Conservation (phyloP, 2,888 invertebrate genomes). For the Morpho deidamia region DNA sequence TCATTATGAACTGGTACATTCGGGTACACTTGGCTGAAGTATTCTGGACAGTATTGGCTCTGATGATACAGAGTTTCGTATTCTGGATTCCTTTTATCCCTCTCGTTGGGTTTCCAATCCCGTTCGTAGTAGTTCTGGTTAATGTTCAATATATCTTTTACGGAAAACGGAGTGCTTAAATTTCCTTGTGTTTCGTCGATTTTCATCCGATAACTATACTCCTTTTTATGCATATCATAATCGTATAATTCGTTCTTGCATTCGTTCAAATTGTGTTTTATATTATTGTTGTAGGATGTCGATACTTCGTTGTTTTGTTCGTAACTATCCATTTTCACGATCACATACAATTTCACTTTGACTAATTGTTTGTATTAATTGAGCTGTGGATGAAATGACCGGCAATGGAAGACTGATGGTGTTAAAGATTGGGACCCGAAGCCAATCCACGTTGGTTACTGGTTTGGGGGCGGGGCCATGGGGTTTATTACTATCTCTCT, state of each 20-base stretch:
- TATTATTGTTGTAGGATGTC: slow-evolving; percentile 52
- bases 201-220: slow-evolving; percentile 43
- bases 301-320: slow-evolving; percentile 63
- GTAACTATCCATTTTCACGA: slow-evolving; percentile 54
- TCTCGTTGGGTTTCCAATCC: slow-evolving; percentile 57
- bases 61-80: slow-evolving; percentile 50
- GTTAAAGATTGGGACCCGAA: slow-evolving; percentile 48
- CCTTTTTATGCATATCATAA: slow-evolving; percentile 44
- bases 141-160: slow-evolving; percentile 64
- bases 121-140: slow-evolving; percentile 56
- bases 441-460: slow-evolving; percentile 57
- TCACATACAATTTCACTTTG: slow-evolving; percentile 32
- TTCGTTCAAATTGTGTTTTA: slow-evolving; percentile 53
- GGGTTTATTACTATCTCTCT: slow-evolving; percentile 33
- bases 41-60: slow-evolving; percentile 53
- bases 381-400: slow-evolving; percentile 54
- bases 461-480: slow-evolving; percentile 54
- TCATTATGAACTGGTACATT: slow-evolving; percentile 57
- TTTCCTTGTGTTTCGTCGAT: slow-evolving; percentile 42
- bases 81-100: slow-evolving; percentile 47
- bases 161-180: slow-evolving; percentile 59
- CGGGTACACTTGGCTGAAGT: slow-evolving; percentile 50
- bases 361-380: slow-evolving; percentile 36
- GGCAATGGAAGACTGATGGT: slow-evolving; percentile 66
- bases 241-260: slow-evolving; percentile 50